Evolutionary conservation across 2,113 vertebrate species (phyloP).

Genomic region (Macquaria ambigua): DNA sequence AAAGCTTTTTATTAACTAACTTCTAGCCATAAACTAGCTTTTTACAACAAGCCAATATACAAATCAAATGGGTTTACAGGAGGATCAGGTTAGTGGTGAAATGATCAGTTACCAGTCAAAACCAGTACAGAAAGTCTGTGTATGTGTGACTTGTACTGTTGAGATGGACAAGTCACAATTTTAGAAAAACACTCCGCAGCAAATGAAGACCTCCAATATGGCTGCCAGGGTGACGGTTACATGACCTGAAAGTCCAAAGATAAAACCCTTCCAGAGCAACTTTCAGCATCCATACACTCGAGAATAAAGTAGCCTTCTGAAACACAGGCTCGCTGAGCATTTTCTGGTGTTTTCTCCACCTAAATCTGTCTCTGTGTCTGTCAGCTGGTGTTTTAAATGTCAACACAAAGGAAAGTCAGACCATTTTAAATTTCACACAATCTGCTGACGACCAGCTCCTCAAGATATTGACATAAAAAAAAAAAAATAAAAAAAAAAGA

Average conservation of each 20-base stretch:
- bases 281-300: background rate
- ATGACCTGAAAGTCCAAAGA: background rate
- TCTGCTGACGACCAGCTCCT: conserved; percentile 53
- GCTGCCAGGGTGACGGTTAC: background rate
- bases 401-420: conserved; percentile 24
- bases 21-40: background rate
- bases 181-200: background rate
- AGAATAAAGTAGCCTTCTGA: background rate
- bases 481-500: conserved; percentile 37
- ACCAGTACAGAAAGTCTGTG: background rate
- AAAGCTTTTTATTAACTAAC: background rate
- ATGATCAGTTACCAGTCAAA: background rate
- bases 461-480: conserved; percentile 48
- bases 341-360: background rate
- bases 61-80: background rate
- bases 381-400: conserved; percentile 33
- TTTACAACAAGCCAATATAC: background rate
- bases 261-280: conserved; percentile 5
- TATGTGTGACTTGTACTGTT: background rate
- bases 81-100: too few species aligned
- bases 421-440: conserved; percentile 42
- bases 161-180: background rate
- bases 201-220: background rate
- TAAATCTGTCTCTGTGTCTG: background rate
- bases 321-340: background rate